Percentiles rank a stretch among this genome's conserved stretches.
Evolutionary conservation across 2,113 vertebrate genomes (phyloP).

Genomic region (Ploceus nigricollis): DNA sequence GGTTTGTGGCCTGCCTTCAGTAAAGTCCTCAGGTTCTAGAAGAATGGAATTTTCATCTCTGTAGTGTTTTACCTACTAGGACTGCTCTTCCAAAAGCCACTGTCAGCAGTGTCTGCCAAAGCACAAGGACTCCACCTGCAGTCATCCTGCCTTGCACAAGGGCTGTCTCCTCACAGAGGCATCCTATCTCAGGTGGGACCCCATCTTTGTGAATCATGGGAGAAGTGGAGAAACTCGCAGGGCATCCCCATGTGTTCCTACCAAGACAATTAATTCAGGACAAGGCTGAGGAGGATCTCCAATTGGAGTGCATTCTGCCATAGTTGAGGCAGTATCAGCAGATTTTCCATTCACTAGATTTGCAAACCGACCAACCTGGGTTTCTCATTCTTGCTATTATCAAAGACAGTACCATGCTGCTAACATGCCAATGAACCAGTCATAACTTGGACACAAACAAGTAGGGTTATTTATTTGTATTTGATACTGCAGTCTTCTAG

Average conservation of each 20-base stretch:
- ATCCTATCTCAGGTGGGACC: neutral
- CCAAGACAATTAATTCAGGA: neutral
- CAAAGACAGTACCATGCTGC: neutral
- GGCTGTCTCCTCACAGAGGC: neutral
- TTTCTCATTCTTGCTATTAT: neutral
- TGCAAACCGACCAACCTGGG: neutral
- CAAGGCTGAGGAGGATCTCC: neutral
- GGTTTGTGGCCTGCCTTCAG: neutral
- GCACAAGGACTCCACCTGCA: neutral
- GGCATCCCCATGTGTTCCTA: accelerated
- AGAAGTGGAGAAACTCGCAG: neutral
- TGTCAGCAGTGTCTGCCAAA: neutral
- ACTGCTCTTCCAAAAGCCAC: neutral
- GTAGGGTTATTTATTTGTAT: neutral
- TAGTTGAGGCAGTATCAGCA: neutral
- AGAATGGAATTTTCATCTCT: neutral
- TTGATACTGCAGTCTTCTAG: neutral
- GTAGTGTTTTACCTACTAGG: neutral
- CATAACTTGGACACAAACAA: neutral
- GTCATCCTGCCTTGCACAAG: neutral
- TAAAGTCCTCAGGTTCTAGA: neutral
- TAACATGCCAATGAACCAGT: neutral
- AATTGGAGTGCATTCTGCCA: neutral
- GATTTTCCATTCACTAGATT: neutral
- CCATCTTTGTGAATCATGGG: neutral